A percentile compares a stretch with the other conserved stretches of the same genome.
These are phyloP conservation scores for Tachysurus fulvidraco DNA, from an alignment of 2,113 vertebrate species.

Conservation along the genomic window DNA sequence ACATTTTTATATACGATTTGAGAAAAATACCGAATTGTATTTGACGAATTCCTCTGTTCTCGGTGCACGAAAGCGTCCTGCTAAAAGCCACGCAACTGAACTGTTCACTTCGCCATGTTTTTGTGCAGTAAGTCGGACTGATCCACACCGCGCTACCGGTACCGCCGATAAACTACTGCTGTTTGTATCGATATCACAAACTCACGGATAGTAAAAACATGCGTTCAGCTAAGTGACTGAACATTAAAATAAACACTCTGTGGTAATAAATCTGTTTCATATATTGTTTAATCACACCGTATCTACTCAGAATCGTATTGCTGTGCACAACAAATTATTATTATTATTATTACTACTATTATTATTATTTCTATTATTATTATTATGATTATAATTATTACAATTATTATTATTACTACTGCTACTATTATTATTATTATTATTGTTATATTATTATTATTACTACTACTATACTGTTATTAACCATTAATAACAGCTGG, in stretches of 20 bases:
- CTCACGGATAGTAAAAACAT: background rate
- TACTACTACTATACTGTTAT: background rate
- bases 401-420: background rate
- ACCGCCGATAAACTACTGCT: background rate
- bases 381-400: background rate
- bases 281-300: background rate
- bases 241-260: background rate
- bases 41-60: background rate
- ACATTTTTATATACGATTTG: background rate
- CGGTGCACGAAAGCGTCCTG: background rate
- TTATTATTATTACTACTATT: background rate
- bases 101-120: slow-evolving; percentile 37
- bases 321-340: background rate
- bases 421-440: background rate
- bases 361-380: background rate
- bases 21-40: slow-evolving; percentile 16
- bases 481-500: background rate
- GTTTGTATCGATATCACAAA: background rate
- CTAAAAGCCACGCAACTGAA: background rate
- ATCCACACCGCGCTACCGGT: background rate
- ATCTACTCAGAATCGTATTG: background rate
- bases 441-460: background rate
- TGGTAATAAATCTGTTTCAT: background rate
- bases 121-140: slow-evolving; percentile 12
- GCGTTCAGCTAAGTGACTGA: background rate